These are phyloP conservation scores for Sinotaia quadrata DNA, from an alignment of 2,888 invertebrate species.

Conservation along the genomic window DNA sequence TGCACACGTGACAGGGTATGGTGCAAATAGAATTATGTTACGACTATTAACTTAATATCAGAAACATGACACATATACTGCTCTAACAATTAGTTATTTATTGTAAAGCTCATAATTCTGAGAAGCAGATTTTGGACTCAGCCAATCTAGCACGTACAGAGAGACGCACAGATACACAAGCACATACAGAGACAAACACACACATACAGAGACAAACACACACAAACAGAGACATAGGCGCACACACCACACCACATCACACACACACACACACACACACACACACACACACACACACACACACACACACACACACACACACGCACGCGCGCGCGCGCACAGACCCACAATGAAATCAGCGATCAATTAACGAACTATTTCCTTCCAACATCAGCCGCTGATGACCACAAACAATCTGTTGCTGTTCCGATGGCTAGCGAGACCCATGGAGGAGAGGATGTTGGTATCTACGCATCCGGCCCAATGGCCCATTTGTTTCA, in stretches of 20 bases:
- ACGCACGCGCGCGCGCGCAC: neutral
- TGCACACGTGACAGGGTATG: too few species aligned
- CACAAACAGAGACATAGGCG: neutral
- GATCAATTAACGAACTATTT: too few species aligned
- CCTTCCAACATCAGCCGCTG: too few species aligned
- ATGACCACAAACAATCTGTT: neutral
- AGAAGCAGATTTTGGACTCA: too few species aligned
- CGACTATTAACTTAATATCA: too few species aligned
- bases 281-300: neutral
- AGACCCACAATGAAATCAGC: too few species aligned
- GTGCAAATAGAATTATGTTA: too few species aligned
- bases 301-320: neutral
- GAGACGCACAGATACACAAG: too few species aligned
- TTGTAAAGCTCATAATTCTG: too few species aligned
- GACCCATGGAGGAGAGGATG: slow-evolving; percentile 80
- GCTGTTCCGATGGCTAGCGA: slow-evolving; percentile 43
- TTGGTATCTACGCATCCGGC: slow-evolving; percentile 88
- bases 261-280: neutral
- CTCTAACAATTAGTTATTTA: too few species aligned
- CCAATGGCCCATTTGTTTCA: slow-evolving; percentile 86
- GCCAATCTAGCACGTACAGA: too few species aligned
- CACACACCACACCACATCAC: neutral
- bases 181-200: neutral
- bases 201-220: neutral
- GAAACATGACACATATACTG: too few species aligned